phyloP scores from a whole-genome alignment of 2,113 vertebrate species.

The Naja naja region DNA sequence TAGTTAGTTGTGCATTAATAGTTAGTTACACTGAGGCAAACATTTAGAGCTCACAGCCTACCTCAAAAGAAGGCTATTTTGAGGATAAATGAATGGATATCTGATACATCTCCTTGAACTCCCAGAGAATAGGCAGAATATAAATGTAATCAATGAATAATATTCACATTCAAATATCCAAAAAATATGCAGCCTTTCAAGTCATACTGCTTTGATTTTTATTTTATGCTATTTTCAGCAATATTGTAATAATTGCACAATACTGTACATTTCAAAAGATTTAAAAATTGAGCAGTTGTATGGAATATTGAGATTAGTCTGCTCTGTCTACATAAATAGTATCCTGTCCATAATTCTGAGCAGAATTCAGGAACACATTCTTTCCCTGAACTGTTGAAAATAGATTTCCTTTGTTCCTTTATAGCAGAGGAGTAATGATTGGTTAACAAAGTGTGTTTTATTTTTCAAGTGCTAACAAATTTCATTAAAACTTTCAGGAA shows the following conservation, averaged over 20 bases:
- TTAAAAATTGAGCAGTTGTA: not conserved
- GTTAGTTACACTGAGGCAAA: not conserved
- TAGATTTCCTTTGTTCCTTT: not conserved
- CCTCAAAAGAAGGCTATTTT: not conserved
- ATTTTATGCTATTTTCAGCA: not conserved
- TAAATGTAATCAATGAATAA: not conserved
- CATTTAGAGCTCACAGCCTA: not conserved
- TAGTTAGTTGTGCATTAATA: not conserved
- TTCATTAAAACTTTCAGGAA: not conserved
- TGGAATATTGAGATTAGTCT: not conserved
- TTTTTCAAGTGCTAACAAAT: not conserved
- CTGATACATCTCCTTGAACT: not conserved
- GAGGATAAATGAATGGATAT: not conserved
- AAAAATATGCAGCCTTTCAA: not conserved
- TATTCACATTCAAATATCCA: not conserved
- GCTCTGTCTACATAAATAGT: not conserved
- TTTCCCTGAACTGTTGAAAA: not conserved
- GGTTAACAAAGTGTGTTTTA: not conserved
- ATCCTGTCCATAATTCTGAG: not conserved
- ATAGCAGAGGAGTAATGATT: not conserved
- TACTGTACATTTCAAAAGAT: not conserved
- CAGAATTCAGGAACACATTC: not conserved
- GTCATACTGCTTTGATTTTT: not conserved
- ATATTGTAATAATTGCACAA: not conserved
- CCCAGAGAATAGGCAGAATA: not conserved